phyloP scores from a whole-genome alignment of 2,113 vertebrate species.

The Strigops habroptila region DNA sequence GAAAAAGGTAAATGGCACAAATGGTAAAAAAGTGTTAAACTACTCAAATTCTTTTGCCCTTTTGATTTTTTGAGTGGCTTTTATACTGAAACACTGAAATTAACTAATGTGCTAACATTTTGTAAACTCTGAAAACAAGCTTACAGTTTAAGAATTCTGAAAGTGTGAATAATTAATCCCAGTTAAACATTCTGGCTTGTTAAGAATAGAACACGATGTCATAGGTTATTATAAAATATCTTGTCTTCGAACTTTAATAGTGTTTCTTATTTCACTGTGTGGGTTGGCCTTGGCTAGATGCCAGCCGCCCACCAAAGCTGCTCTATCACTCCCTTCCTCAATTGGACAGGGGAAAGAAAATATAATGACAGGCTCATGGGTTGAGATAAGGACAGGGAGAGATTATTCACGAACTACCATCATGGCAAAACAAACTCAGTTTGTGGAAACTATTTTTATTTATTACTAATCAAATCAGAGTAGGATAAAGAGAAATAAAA shows the following conservation, averaged over 20 bases:
- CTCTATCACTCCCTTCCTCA: background rate
- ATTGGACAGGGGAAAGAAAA: background rate
- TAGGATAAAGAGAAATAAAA: background rate
- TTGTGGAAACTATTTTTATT: background rate
- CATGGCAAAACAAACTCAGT: background rate
- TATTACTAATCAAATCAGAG: background rate
- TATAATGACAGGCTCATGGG: background rate
- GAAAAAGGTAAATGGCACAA: background rate
- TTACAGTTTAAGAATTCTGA: background rate
- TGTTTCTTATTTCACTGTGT: background rate
- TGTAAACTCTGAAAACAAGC: background rate
- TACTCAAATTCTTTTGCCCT: background rate
- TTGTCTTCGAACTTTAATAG: background rate
- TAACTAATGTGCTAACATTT: conserved; percentile 21
- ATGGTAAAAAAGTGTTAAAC: background rate
- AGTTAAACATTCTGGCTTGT: conserved; percentile 2
- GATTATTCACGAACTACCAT: background rate
- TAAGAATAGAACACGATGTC: background rate
- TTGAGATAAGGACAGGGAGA: background rate
- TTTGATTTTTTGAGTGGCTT: conserved; percentile 2
- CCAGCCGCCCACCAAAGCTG: background rate
- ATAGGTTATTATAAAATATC: background rate
- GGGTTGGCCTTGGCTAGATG: background rate
- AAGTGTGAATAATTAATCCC: background rate
- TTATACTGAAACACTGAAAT: background rate